phyloP scores from a whole-genome alignment of 2,113 vertebrate genomes.

The Nycticorax nycticorax region DNA sequence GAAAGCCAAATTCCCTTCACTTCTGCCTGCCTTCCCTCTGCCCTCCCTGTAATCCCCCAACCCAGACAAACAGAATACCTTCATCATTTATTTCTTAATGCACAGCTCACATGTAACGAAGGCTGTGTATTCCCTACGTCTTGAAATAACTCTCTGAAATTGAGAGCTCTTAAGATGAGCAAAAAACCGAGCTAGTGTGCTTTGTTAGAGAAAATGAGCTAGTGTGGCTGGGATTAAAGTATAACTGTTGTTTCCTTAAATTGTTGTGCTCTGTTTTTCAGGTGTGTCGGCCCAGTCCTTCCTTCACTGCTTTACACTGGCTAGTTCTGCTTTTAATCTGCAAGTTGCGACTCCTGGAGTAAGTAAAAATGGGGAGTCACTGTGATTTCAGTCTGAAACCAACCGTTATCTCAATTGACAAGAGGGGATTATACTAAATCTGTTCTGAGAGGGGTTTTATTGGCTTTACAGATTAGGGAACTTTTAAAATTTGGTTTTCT shows the following conservation, averaged over 20 bases:
- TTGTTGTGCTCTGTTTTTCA: conserved; percentile 39
- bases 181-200: accelerated
- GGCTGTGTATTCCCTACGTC: accelerated
- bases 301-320: conserved; percentile 87
- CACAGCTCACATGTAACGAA: neutral
- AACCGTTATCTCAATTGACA: neutral
- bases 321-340: conserved; percentile 86
- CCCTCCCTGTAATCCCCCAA: too few species aligned
- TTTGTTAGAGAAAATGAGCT: neutral
- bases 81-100: accelerated
- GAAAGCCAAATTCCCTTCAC: too few species aligned
- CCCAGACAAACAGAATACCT: accelerated
- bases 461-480: accelerated
- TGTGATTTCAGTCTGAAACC: neutral
- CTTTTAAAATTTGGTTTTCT: neutral
- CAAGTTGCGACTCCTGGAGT: conserved; percentile 97
- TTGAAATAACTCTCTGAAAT: neutral
- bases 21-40: neutral
- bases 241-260: neutral
- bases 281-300: conserved; percentile 93
- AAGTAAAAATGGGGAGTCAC: conserved; percentile 32
- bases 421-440: neutral
- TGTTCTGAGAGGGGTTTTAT: neutral
- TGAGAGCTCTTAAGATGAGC: neutral
- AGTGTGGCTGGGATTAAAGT: neutral